Conservation (phyloP, 2,797 vertebrate genomes). For the Micrastur ruficollis region DNA sequence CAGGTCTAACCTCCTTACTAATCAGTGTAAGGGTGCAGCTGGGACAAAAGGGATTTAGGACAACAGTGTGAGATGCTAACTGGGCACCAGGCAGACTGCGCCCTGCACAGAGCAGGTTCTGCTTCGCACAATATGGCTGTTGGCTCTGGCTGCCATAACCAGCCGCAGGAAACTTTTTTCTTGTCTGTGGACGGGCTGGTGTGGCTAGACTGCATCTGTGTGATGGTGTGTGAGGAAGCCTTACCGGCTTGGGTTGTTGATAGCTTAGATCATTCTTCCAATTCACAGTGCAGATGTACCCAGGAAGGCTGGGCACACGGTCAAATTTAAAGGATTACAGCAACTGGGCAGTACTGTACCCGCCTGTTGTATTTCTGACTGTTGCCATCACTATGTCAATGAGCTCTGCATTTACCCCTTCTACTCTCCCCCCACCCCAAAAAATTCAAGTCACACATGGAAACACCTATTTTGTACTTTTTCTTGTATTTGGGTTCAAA, state of each 20-base stretch:
- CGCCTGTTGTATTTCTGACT: neutral
- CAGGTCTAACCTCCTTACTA: neutral
- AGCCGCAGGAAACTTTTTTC: neutral
- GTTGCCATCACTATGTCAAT: neutral
- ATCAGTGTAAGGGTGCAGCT: rapidly evolving
- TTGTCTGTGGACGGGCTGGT: neutral
- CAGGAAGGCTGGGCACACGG: neutral
- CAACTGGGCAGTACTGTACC: neutral
- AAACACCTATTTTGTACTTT: neutral
- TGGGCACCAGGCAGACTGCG: rapidly evolving
- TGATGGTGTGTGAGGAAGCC: neutral
- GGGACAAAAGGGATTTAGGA: neutral
- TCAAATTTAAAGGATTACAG: neutral
- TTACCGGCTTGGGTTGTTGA: neutral
- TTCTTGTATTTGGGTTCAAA: neutral
- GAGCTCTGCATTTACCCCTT: neutral
- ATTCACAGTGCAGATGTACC: neutral
- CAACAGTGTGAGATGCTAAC: neutral
- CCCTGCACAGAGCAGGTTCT: neutral
- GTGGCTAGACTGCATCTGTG: neutral
- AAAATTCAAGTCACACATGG: neutral
- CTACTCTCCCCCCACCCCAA: neutral
- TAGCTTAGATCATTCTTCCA: neutral
- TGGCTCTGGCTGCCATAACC: neutral
- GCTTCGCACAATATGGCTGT: rapidly evolving